Evolutionary conservation across 2,888 invertebrate species (phyloP).

Genomic region (Pyrrhia umbra): DNA sequence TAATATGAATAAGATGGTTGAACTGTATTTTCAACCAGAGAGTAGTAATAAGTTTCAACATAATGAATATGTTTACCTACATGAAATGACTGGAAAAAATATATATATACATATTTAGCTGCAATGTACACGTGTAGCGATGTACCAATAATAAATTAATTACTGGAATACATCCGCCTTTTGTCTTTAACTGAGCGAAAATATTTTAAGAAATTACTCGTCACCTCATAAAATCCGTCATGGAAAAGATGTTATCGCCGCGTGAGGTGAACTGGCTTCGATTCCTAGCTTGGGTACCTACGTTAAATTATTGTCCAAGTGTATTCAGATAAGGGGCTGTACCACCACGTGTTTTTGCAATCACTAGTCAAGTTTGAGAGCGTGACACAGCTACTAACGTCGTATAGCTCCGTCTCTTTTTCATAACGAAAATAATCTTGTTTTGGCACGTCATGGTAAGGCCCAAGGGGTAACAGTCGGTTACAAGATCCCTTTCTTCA

Average conservation of each 20-base stretch:
- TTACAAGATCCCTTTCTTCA: constrained; percentile 18
- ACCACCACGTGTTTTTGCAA: no score
- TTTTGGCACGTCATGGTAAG: no score
- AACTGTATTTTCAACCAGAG: no score
- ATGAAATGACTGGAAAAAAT: no score
- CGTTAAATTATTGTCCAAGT: constrained; percentile 23
- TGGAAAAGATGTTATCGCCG: constrained; percentile 44
- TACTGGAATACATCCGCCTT: constrained; percentile 8
- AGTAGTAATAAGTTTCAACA: no score
- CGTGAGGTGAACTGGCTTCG: constrained; percentile 45
- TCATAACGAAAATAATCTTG: no score
- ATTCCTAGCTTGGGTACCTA: constrained; percentile 38
- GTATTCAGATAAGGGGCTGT: constrained; percentile 27
- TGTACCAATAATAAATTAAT: constrained; percentile 17
- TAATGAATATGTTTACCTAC: no score
- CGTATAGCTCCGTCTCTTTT: no score
- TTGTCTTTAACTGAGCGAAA: constrained; percentile 36
- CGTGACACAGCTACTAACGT: no score
- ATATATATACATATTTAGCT: no score
- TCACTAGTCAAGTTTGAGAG: no score
- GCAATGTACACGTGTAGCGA: neutral
- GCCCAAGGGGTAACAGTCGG: constrained; percentile 26
- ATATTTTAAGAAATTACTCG: constrained; percentile 35
- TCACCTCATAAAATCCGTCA: constrained; percentile 53
- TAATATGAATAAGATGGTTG: no score